Conservation (phyloP, 2,888 invertebrate genomes). For the Drosophila emarginata region DNA sequence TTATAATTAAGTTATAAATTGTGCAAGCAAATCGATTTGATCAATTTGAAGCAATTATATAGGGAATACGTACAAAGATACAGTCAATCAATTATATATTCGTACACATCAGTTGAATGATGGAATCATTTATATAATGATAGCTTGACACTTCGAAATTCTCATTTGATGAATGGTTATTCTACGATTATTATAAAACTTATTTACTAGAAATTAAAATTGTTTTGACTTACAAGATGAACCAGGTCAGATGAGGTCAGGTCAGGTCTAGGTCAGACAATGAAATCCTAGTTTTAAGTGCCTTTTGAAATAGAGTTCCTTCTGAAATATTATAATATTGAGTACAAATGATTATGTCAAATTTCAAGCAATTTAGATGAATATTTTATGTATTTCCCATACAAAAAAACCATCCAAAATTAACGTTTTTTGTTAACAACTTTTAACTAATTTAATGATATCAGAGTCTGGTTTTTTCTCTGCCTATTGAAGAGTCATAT, state of each 20-base stretch:
- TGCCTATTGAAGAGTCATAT: background rate
- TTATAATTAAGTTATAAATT: constrained; percentile 76
- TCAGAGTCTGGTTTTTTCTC: background rate
- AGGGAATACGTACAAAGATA: constrained; percentile 7
- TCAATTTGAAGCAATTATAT: constrained; percentile 38
- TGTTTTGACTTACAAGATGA: background rate
- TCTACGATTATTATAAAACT: too few species aligned
- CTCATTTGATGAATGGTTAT: background rate
- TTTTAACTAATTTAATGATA: background rate
- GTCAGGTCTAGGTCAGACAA: too few species aligned
- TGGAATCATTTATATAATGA: background rate
- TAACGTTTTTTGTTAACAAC: background rate
- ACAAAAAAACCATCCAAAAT: too few species aligned
- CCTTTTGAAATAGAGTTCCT: too few species aligned
- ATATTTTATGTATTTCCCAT: too few species aligned
- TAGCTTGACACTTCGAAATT: background rate
- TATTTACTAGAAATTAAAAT: too few species aligned
- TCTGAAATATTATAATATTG: too few species aligned
- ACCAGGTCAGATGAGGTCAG: background rate
- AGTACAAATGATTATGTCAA: background rate
- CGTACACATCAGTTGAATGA: background rate
- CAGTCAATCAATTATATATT: constrained; percentile 29
- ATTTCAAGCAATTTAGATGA: background rate
- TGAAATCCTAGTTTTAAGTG: background rate
- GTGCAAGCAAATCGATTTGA: constrained; percentile 57